Percentiles rank a stretch among this genome's conserved stretches.
Evolutionary conservation across 2,888 invertebrate species (phyloP).

Genomic region (Sinotaia quadrata): DNA sequence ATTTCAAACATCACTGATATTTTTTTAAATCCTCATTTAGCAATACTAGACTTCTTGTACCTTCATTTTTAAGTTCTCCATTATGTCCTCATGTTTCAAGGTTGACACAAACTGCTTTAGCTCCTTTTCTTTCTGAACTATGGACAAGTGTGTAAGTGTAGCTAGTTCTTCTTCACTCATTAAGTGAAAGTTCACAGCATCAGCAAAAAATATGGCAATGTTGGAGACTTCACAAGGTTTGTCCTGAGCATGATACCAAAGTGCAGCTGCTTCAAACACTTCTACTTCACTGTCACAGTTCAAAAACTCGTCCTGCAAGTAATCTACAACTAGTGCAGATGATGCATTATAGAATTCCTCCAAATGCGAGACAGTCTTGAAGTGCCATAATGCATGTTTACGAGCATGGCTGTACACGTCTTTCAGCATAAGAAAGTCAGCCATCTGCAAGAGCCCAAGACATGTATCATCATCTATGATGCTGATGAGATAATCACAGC

Average conservation of each 20-base stretch:
- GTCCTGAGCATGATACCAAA: constrained; percentile 4
- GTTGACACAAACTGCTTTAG: constrained; percentile 13
- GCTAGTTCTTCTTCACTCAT: constrained; percentile 10
- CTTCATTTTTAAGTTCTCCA: too few relatives aligned
- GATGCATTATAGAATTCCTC: constrained; percentile 15
- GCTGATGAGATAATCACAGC: constrained; percentile 3
- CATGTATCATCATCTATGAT: constrained; percentile 20
- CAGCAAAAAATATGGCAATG: neutral
- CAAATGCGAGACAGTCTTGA: constrained; percentile 1
- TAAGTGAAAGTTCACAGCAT: constrained; percentile 19
- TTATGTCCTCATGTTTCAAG: neutral
- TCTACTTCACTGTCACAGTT: constrained; percentile 18
- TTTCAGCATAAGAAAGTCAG: constrained; percentile 4
- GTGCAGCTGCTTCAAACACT: constrained; percentile 18
- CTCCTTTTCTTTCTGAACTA: neutral
- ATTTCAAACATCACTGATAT: too few relatives aligned
- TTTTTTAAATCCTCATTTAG: too few relatives aligned
- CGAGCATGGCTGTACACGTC: constrained; percentile 8
- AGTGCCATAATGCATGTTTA: constrained; percentile 21
- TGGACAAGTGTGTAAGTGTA: neutral
- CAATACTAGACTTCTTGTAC: too few relatives aligned
- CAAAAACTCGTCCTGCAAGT: constrained; percentile 16
- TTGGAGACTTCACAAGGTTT: constrained; percentile 11
- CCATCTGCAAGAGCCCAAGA: constrained; percentile 11
- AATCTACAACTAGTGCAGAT: constrained; percentile 1